Conservation (phyloP, 2,888 invertebrate species). For the Criorhina ranunculi region DNA sequence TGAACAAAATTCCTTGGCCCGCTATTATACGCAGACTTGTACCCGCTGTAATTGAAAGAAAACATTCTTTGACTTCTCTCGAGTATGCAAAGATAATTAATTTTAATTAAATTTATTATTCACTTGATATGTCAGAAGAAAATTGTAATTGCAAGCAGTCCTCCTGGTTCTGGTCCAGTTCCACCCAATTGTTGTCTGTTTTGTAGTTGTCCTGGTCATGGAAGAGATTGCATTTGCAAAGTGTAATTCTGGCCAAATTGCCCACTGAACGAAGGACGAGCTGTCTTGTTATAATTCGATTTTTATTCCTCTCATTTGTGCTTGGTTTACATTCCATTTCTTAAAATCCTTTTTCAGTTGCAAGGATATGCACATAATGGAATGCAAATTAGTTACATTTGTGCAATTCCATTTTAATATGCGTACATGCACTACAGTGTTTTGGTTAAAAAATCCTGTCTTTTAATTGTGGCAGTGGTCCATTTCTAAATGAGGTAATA, state of each 20-base stretch:
- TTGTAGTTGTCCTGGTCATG: background rate
- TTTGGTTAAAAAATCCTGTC: conserved; percentile 41
- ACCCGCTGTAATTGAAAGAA: conserved; percentile 70
- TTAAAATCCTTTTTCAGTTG: conserved; percentile 29
- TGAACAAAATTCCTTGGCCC: conserved; percentile 23
- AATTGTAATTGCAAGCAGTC: conserved; percentile 48
- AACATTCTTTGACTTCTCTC: conserved; percentile 69
- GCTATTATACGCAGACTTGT: conserved; percentile 23
- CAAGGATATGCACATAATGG: conserved; percentile 62
- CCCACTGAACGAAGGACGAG: conserved; percentile 1
- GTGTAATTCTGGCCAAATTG: conserved; percentile 34
- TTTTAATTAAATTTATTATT: conserved; percentile 74
- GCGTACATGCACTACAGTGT: conserved; percentile 61
- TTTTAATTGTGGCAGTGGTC: conserved; percentile 58
- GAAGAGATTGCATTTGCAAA: conserved; percentile 34
- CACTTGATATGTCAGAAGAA: conserved; percentile 57
- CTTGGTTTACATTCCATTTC: conserved; percentile 7
- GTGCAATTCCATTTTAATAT: conserved; percentile 68
- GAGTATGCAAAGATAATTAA: conserved; percentile 67
- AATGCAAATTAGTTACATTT: conserved; percentile 75
- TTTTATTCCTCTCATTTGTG: conserved; percentile 51
- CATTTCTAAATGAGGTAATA: conserved; percentile 63
- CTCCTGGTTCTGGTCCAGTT: background rate
- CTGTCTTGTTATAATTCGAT: conserved; percentile 26
- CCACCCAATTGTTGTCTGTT: conserved; percentile 1